Base-by-base conservation (phyloP, 1,140 invertebrate genomes). In the Caenorhabditis remanei region DNA sequence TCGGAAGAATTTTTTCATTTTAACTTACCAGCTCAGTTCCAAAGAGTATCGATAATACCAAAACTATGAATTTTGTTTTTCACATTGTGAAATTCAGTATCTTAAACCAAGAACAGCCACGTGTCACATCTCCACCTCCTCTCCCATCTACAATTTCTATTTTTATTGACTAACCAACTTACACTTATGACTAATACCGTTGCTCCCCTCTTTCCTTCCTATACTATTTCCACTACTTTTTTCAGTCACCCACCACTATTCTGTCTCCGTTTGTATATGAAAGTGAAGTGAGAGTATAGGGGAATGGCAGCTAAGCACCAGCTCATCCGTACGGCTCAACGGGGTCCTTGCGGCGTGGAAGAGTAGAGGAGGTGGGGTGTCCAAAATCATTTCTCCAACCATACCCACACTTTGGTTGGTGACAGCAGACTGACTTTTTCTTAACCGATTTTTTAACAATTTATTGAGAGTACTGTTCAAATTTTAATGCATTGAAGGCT, bases 291-390 rank as follows among this genome's bases (percentile, higher is more conserved):
- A 63, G 61, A 21, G 24, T 63, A 63, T 63, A 63, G 61, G 24
- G 24, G 61, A 79, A 79, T 79, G 71, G 71, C 71, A 79, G 71
- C 71, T 79, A 79, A 79, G 71, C 71, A 79, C 71, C 71, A 46
- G 71, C 71, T 79, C 71, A 79, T 79, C 71, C 71, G 71, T 79
- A 79, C 71, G 71, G 71, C 71, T 79, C 71, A 79, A 79, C 71
- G 71, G 71, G 71, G 71, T 79, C 71, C 71, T 79, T 32, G 61
- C 21, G 61, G 56, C 4, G 63, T 41, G 11, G 16, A 14, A 50
- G 16, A 11, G 46, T 13, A 46, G 14, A 19, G 19, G 71, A 13
- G 46, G 46, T 24, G 46, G 71, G n/a, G 71, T 79, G 46, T 79
- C 71, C 71, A 79, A 79, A 63, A 79, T 79, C 71, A 50, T 79